Percentiles rank a stretch among this genome's conserved stretches.
Evolutionary conservation across 2,113 vertebrate genomes (phyloP).

Genomic region (Monopterus albus): DNA sequence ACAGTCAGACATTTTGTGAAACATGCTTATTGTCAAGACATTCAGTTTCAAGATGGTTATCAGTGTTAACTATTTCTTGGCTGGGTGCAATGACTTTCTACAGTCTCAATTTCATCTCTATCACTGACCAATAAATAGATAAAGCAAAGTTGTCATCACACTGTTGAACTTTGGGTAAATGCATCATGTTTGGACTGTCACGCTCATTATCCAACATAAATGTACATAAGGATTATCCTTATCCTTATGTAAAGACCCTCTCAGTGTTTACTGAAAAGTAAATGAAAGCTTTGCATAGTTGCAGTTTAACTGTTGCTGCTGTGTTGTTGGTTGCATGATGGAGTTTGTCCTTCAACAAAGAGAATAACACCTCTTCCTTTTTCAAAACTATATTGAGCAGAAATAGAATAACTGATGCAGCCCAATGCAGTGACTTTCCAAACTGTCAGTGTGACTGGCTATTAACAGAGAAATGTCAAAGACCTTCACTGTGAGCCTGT

Average conservation of each 20-base stretch:
- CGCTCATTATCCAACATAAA: too few relatives aligned
- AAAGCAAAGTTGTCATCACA: too few relatives aligned
- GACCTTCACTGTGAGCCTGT: not conserved
- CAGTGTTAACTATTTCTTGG: not conserved
- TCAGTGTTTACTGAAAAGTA: too few relatives aligned
- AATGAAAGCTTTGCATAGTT: too few relatives aligned
- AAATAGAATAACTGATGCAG: too few relatives aligned
- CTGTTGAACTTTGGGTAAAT: too few relatives aligned
- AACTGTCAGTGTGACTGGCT: not conserved
- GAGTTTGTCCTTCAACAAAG: not conserved
- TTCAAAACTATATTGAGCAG: not conserved
- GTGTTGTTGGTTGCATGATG: not conserved
- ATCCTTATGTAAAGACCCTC: too few relatives aligned
- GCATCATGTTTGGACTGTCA: too few relatives aligned
- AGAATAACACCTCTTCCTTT: not conserved
- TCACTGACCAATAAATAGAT: not conserved
- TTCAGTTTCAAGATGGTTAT: too few relatives aligned
- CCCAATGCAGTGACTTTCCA: not conserved
- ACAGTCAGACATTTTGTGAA: not conserved
- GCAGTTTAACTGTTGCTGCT: not conserved
- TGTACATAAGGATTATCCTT: too few relatives aligned
- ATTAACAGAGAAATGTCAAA: conserved; percentile 7
- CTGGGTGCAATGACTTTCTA: not conserved
- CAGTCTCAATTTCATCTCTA: not conserved
- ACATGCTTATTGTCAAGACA: not conserved